Conservation (phyloP, 30 jellyfish, hydroid and myxozoan genomes). For the Calvadosia cruxmelitensis region DNA sequence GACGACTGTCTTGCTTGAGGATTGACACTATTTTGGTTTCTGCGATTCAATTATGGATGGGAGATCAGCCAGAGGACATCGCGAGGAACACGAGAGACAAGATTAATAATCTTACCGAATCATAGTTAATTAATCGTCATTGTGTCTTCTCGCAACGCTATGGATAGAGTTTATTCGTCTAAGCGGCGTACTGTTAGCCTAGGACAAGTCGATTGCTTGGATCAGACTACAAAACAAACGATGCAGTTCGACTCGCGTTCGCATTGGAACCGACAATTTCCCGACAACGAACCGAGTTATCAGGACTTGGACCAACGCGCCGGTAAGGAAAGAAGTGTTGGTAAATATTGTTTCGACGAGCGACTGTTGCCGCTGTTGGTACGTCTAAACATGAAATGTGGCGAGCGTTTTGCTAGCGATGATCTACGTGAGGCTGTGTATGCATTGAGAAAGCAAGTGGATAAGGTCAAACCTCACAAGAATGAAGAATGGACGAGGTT, state of each 20-base stretch:
- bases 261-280: neutral
- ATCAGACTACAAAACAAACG: neutral
- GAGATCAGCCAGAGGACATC: too few species aligned
- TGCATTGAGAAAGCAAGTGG: slow-evolving; percentile 39
- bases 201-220: neutral
- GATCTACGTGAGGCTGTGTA: slow-evolving; percentile 54
- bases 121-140: too few species aligned
- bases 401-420: slow-evolving; percentile 39
- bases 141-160: too few species aligned
- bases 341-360: neutral
- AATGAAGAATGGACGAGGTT: slow-evolving; percentile 46
- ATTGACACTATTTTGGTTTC: too few species aligned
- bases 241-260: neutral
- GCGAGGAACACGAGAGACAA: too few species aligned
- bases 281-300: neutral
- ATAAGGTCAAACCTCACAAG: slow-evolving; percentile 27
- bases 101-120: too few species aligned
- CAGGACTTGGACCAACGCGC: neutral
- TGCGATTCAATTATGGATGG: too few species aligned
- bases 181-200: neutral
- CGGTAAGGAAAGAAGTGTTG: neutral
- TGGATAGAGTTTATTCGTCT: too few species aligned
- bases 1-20: too few species aligned
- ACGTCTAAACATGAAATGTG: neutral
- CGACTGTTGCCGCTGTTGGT: neutral